Base-by-base conservation (phyloP, 1,140 invertebrate genomes). In the Acromyrmex echinatior region DNA sequence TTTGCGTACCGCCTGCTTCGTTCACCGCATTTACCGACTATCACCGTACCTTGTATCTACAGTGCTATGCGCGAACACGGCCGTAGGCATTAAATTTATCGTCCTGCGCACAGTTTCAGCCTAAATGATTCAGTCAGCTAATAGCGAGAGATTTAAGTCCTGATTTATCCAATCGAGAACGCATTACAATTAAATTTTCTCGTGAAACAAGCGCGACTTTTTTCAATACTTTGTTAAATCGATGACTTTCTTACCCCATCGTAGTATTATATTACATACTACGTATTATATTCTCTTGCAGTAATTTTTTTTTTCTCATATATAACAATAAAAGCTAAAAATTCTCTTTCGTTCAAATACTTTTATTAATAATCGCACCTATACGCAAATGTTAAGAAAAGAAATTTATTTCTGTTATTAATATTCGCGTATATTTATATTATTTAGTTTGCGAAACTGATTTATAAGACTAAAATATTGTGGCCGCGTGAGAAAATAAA, bases 71-170 rank as follows among this genome's bases (percentile, higher is more conserved):
- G 66, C 68, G 73, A 88, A 81, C 71, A 71, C 86, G 18, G 10
- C n/a, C 63, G 58, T 60, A 85, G 60, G 82, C 90, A 92, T 92
- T 92, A 94, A 95, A 95, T 95, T 95, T 95, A 95, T 95, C 90
- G 93, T 91, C 85, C 86, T 89, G 82, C 25, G 87, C 89, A 93
- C 91, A 93, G 93, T 94, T 94, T 94, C 93, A 89, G 86, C 88
- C 87, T 92, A 94, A 94, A 92, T 92, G 93, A 94, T 94, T 95
- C 92, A 92, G 91, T 92, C 86, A 87, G 82, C 91, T 94, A 94
- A 94, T 93, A 93, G 92, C 85, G 85, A 92, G 86, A 88, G 89
- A 86, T 87, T 91, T 91, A 86, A 80, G 79, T 84, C 68, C 87
- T 94, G 92, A 94, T 94, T 94, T 92, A 93, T 92, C 92, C 91